Conservation (phyloP, 1,140 invertebrate species). For the Mylabris phalerata region DNA sequence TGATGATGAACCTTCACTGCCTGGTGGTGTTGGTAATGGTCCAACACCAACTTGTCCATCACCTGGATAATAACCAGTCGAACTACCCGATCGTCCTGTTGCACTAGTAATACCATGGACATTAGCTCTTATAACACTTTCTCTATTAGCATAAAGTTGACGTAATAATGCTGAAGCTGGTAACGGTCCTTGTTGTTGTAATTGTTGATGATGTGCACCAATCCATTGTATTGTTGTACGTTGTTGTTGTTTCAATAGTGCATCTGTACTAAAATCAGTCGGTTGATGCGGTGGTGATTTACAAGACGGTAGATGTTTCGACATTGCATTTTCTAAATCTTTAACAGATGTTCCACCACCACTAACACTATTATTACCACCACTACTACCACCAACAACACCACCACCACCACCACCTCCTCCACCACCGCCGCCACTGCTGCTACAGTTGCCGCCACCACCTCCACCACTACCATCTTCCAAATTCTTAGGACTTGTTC, state of each 20-base stretch:
- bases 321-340: conserved; percentile 93
- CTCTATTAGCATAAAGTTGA: conserved; percentile 86
- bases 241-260: conserved; percentile 72
- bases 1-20: conserved; percentile 71
- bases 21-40: conserved; percentile 78
- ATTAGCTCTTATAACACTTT: conserved; percentile 88
- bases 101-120: conserved; percentile 64
- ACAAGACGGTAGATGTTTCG: conserved; percentile 79
- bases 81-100: conserved; percentile 41
- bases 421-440: no score
- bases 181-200: conserved; percentile 47
- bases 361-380: not conserved
- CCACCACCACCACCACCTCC: no score
- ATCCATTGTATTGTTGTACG: conserved; percentile 92
- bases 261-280: conserved; percentile 81
- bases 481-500: conserved; percentile 45
- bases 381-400: conserved; percentile 25
- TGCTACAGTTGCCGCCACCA: no score
- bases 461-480: conserved; percentile 23
- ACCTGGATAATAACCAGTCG: conserved; percentile 34
- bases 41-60: conserved; percentile 52
- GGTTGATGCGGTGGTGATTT: conserved; percentile 57
- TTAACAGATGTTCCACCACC: conserved; percentile 63
- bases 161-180: conserved; percentile 80
- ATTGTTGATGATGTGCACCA: conserved; percentile 69